A percentile compares a stretch with the other conserved stretches of the same genome.
phyloP scores from a whole-genome alignment of 2,888 invertebrate species.

The Xylota segnis region DNA sequence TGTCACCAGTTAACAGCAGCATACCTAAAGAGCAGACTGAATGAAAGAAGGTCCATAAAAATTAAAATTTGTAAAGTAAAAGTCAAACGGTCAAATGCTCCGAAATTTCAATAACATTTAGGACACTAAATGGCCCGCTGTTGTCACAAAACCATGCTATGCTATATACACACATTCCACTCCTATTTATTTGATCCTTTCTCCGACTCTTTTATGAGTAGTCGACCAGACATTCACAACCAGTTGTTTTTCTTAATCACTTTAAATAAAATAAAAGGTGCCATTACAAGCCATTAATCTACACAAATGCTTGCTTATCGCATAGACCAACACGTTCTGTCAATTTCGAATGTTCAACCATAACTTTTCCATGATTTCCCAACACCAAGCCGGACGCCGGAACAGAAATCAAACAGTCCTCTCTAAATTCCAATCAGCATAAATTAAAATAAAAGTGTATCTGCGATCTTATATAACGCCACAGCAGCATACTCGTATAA shows the following conservation, averaged over 20 bases:
- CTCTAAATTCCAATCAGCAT: slow-evolving; percentile 55
- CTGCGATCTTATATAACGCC: slow-evolving; percentile 41
- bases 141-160: too few relatives aligned
- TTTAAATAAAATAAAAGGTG: slow-evolving; percentile 4
- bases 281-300: slow-evolving; percentile 14
- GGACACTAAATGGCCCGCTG: too few relatives aligned
- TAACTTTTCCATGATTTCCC: slow-evolving; percentile 26
- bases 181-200: not conserved
- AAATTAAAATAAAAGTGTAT: slow-evolving; percentile 34
- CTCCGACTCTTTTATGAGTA: not conserved
- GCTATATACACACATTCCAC: not conserved
- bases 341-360: not conserved
- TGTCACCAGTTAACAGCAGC: too few relatives aligned
- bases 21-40: too few relatives aligned
- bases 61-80: too few relatives aligned
- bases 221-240: not conserved
- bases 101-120: too few relatives aligned
- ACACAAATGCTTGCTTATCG: slow-evolving; percentile 20
- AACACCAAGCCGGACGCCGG: slow-evolving; percentile 11
- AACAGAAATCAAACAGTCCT: slow-evolving; percentile 33
- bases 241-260: slow-evolving; percentile 7
- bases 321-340: slow-evolving; percentile 24
- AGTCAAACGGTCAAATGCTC: too few relatives aligned
- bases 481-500: slow-evolving; percentile 9
- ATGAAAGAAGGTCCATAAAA: too few relatives aligned